A percentile compares a stretch with the other conserved stretches of the same genome.
These are phyloP conservation scores for Meghimatium bilineatum DNA, from an alignment of 2,888 invertebrate genomes.

Conservation along the genomic window DNA sequence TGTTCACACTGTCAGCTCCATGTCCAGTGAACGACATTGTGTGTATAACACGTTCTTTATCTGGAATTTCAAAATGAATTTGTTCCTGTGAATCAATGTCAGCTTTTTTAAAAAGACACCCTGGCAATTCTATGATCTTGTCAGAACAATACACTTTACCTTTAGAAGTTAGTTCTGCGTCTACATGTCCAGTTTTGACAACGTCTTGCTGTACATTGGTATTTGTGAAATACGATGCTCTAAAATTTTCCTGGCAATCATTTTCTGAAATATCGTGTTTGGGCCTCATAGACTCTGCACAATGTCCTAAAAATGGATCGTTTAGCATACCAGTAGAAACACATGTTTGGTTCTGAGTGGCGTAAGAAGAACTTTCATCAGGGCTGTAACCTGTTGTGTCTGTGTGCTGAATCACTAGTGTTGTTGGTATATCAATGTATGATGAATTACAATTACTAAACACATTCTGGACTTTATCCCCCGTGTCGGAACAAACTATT, in stretches of 20 bases:
- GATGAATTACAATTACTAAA: background rate
- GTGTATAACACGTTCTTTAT: too few relatives aligned
- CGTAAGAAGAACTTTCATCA: too few relatives aligned
- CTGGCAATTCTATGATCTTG: background rate
- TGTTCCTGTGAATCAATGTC: background rate
- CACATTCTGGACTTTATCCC: background rate
- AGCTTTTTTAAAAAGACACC: accelerated
- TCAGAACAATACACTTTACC: background rate
- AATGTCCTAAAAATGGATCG: too few relatives aligned
- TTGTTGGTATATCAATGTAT: background rate
- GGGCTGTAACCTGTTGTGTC: background rate
- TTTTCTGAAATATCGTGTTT: background rate
- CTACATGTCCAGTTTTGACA: background rate
- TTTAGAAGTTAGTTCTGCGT: background rate
- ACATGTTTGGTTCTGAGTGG: too few relatives aligned
- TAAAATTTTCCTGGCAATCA: background rate
- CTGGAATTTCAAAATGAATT: background rate
- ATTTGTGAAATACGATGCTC: background rate
- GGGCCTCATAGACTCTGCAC: background rate
- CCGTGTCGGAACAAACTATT: background rate
- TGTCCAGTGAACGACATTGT: background rate
- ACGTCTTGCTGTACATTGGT: background rate
- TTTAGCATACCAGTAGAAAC: too few relatives aligned
- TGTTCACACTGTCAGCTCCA: background rate
- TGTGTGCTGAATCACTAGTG: background rate